Evolutionary conservation across 2,888 invertebrate genomes (phyloP).

Genomic region (Diploptera punctata): DNA sequence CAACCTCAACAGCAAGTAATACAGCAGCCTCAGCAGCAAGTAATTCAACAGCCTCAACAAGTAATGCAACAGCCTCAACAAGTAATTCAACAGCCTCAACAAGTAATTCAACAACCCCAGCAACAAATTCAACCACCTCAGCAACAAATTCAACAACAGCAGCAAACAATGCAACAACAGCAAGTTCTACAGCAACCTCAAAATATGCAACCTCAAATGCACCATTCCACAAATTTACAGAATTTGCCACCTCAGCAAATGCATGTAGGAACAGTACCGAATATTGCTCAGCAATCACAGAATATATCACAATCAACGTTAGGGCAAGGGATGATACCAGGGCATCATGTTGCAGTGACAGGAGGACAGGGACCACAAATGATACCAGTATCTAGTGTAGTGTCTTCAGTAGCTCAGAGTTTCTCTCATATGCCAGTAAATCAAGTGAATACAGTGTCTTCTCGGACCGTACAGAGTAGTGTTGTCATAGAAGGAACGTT

Average conservation of each 20-base stretch:
- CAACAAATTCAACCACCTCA: conserved; percentile 38
- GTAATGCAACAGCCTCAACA: conserved; percentile 33
- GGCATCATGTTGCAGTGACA: conserved; percentile 15
- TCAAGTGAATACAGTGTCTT: conserved; percentile 8
- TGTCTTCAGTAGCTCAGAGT: conserved; percentile 14
- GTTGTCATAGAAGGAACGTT: conserved; percentile 8
- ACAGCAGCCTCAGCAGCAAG: conserved; percentile 35
- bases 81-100: not conserved
- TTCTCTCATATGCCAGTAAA: conserved; percentile 19
- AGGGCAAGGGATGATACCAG: not conserved
- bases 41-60: conserved; percentile 33
- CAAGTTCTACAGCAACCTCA: conserved; percentile 42
- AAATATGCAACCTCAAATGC: conserved; percentile 39
- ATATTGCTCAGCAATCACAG: not conserved
- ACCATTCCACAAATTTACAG: conserved; percentile 39
- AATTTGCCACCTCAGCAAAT: conserved; percentile 39
- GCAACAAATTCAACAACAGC: conserved; percentile 42
- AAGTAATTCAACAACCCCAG: conserved; percentile 38
- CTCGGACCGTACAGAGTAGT: conserved; percentile 25
- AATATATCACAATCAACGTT: not conserved
- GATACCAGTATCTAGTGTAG: conserved; percentile 14
- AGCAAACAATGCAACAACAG: conserved; percentile 30
- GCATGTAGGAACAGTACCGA: conserved; percentile 3
- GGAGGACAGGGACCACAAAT: conserved; percentile 1
- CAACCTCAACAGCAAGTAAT: conserved; percentile 37